phyloP scores from a whole-genome alignment of 2,888 invertebrate genomes.

The Philhelius pedissequus region DNA sequence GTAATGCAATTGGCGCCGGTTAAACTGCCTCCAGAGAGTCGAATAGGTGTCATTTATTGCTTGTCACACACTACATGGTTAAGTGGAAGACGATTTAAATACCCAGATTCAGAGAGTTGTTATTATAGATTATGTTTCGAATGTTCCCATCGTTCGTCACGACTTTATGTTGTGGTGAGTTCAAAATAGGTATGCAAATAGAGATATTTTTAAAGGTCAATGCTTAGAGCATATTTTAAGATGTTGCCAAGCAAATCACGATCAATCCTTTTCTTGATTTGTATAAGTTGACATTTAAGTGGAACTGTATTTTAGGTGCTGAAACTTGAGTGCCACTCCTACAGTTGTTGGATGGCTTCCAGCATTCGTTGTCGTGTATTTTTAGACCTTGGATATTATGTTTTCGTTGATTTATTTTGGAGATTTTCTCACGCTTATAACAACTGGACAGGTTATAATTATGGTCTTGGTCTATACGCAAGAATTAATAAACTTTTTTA shows the following conservation, averaged over 20 bases:
- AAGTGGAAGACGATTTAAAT: conserved; percentile 52
- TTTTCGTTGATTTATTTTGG: not conserved
- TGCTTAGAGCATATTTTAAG: conserved; percentile 29
- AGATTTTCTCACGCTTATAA: conserved; percentile 22
- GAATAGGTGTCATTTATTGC: conserved; percentile 57
- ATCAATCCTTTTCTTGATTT: conserved; percentile 47
- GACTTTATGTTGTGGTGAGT: not conserved
- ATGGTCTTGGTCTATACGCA: no score
- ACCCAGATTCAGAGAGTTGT: conserved; percentile 10
- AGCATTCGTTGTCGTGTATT: not conserved
- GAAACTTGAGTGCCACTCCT: not conserved
- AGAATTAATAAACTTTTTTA: no score
- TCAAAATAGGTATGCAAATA: not conserved
- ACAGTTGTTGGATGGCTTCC: not conserved
- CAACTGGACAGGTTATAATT: not conserved
- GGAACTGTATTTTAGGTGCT: not conserved
- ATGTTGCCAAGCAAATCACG: conserved; percentile 27
- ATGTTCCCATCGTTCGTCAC: not conserved
- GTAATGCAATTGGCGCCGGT: conserved; percentile 61
- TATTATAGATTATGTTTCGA: not conserved
- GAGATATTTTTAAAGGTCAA: conserved; percentile 49
- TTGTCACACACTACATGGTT: conserved; percentile 21
- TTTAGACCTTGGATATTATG: conserved; percentile 15
- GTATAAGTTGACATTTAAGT: conserved; percentile 39
- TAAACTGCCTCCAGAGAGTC: conserved; percentile 25